These are phyloP conservation scores for Fregetta grallaria DNA, from an alignment of 2,113 vertebrate species.

Conservation along the genomic window DNA sequence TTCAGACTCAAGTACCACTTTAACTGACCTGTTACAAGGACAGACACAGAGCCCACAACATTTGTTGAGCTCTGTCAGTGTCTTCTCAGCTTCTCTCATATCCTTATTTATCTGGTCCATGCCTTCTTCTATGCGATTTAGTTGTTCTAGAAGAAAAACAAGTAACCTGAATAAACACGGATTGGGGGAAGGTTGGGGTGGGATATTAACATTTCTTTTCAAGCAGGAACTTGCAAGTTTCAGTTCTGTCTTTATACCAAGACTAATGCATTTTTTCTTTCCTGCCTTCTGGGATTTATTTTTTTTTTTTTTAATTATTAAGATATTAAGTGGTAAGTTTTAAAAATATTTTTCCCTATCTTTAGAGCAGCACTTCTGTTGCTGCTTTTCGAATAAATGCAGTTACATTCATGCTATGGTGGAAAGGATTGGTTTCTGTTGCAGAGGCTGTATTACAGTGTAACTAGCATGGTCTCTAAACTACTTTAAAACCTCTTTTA, in stretches of 20 bases:
- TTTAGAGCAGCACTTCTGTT: not conserved
- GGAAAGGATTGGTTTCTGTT: not conserved
- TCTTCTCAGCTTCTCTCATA: slow-evolving; percentile 94
- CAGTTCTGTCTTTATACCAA: not conserved
- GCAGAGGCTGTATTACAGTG: not conserved
- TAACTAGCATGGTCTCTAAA: not conserved
- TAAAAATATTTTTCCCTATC: not conserved
- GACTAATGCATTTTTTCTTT: not conserved
- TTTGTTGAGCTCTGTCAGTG: slow-evolving; percentile 92
- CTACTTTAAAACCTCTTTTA: not conserved
- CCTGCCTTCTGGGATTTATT: not conserved
- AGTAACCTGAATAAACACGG: not conserved
- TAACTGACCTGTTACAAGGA: slow-evolving; percentile 91
- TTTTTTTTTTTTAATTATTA: not conserved
- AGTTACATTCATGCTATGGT: not conserved
- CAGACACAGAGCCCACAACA: slow-evolving; percentile 96
- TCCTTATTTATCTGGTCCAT: slow-evolving; percentile 99
- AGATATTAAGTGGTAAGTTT: not conserved
- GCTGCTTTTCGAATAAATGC: not conserved
- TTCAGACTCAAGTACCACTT: not conserved
- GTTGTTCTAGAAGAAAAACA: slow-evolving; percentile 82
- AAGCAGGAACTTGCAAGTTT: not conserved
- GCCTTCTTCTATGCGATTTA: slow-evolving; percentile 87
- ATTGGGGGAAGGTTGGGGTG: accelerated
- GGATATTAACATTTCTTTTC: not conserved